Conservation (phyloP, 2,113 vertebrate species). For the Rhabdornis inornatus region DNA sequence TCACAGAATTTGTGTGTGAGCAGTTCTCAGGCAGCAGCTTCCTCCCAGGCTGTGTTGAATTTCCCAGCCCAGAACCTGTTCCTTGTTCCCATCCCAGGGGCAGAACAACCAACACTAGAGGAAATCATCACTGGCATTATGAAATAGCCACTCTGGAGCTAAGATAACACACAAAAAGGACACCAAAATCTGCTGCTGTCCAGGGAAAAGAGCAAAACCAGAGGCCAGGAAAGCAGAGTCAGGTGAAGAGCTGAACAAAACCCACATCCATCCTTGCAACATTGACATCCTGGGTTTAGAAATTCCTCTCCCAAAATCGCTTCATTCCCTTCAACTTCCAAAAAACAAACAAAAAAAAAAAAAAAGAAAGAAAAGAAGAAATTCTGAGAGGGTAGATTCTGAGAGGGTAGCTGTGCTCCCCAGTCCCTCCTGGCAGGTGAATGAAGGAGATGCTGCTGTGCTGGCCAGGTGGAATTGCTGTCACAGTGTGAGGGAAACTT, state of each 20-base stretch:
- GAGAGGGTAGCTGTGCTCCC: background rate
- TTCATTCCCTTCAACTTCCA: background rate
- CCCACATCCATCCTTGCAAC: background rate
- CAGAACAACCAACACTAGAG: background rate
- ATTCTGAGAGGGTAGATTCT: background rate
- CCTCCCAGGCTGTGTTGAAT: background rate
- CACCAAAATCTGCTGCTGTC: background rate
- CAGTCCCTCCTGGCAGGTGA: no score
- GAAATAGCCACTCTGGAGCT: background rate
- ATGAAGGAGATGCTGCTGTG: background rate
- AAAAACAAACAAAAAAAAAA: background rate
- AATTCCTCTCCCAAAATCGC: background rate
- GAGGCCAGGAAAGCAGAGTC: background rate
- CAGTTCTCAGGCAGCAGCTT: background rate
- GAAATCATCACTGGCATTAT: background rate
- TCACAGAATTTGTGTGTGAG: background rate
- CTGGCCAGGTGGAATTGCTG: background rate
- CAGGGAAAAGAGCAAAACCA: background rate
- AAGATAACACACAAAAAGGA: background rate
- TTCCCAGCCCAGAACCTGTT: background rate
- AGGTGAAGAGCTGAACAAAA: background rate
- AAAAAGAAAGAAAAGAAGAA: background rate
- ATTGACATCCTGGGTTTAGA: background rate
- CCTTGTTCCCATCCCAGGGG: background rate
- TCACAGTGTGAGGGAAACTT: background rate